phyloP scores from a whole-genome alignment of 2,888 invertebrate genomes.

The Prosapia bicincta region DNA sequence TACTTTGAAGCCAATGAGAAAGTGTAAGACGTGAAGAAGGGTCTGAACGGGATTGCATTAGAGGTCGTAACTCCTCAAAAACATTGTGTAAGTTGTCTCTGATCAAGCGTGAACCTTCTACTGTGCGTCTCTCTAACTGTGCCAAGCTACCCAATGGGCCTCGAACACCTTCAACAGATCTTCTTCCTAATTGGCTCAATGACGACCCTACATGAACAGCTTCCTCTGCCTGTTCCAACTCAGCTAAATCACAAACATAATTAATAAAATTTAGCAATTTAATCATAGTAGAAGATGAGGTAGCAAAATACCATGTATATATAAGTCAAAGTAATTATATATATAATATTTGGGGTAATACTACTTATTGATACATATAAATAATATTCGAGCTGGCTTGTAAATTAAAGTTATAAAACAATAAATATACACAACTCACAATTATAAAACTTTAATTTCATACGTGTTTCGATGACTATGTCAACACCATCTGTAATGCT shows the following conservation, averaged over 20 bases:
- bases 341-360: too few relatives aligned
- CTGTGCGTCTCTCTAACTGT: constrained; percentile 36
- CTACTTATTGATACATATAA: too few relatives aligned
- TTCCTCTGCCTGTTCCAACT: neutral
- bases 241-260: neutral
- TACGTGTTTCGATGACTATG: too few relatives aligned
- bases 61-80: constrained; percentile 63
- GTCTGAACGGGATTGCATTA: constrained; percentile 59
- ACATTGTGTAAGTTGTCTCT: constrained; percentile 45
- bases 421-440: too few relatives aligned
- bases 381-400: too few relatives aligned
- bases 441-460: too few relatives aligned
- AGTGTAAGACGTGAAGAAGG: constrained; percentile 41
- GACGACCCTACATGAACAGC: neutral
- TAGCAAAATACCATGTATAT: too few relatives aligned
- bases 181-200: neutral
- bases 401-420: too few relatives aligned
- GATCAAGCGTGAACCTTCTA: constrained; percentile 41
- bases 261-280: too few relatives aligned
- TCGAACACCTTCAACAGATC: neutral
- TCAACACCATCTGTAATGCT: too few relatives aligned
- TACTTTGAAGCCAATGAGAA: constrained; percentile 9
- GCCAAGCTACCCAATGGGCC: constrained; percentile 4
- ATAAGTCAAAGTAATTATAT: too few relatives aligned
- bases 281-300: too few relatives aligned